Evolutionary conservation across 2,797 vertebrate genomes (phyloP).

Genomic region (Gymnopithys bicolor): DNA sequence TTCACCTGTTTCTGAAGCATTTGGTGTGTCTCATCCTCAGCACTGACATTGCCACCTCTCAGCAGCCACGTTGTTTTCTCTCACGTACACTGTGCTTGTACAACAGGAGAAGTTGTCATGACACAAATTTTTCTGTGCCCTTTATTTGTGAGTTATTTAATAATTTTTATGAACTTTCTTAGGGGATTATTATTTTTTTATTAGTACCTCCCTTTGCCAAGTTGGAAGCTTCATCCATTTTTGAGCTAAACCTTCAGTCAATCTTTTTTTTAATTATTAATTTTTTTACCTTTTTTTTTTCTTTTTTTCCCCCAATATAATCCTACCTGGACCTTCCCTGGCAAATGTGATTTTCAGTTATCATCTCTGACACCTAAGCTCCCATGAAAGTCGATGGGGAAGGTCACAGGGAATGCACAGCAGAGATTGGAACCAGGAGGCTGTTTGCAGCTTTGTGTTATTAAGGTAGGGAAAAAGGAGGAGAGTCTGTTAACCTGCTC

Average conservation of each 20-base stretch:
- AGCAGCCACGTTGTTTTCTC: background rate
- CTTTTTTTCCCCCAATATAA: rapidly evolving
- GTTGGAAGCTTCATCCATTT: background rate
- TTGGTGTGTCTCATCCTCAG: background rate
- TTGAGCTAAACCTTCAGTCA: background rate
- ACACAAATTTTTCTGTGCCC: background rate
- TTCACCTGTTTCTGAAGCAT: background rate
- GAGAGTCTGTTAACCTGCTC: background rate
- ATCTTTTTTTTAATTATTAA: background rate
- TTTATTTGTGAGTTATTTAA: background rate
- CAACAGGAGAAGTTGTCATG: background rate
- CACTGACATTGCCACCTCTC: rapidly evolving
- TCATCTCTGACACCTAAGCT: background rate
- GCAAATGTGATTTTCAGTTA: background rate
- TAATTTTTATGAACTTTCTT: background rate
- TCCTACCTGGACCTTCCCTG: background rate
- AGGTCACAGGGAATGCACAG: background rate
- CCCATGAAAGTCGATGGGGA: background rate
- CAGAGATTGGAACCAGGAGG: background rate
- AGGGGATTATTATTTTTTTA: background rate
- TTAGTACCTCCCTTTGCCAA: background rate
- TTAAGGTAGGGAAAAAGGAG: background rate
- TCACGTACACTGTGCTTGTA: background rate
- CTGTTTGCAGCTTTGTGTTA: background rate
- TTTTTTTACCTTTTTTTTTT: background rate